These are phyloP conservation scores for Xanthia togata DNA, from an alignment of 2,888 invertebrate genomes.

Conservation along the genomic window DNA sequence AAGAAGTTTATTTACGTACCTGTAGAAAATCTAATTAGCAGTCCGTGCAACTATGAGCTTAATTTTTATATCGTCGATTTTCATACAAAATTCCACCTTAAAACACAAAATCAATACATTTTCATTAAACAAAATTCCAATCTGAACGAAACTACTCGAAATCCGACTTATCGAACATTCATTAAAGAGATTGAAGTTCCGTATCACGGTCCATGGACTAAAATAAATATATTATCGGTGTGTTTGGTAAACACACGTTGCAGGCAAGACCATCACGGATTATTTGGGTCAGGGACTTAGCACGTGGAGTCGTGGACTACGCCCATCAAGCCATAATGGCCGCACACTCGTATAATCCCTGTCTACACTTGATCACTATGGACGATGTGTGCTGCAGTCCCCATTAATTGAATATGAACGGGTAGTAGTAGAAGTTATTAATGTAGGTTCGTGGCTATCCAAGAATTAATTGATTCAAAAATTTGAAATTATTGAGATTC, in stretches of 20 bases:
- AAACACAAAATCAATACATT: constrained; percentile 23
- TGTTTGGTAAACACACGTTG: constrained; percentile 68
- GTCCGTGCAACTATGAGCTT: background rate
- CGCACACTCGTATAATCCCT: constrained; percentile 73
- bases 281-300: constrained; percentile 80
- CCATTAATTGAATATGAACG: constrained; percentile 70
- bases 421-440: constrained; percentile 62
- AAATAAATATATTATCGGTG: constrained; percentile 61
- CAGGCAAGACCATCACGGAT: constrained; percentile 67
- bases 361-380: constrained; percentile 73
- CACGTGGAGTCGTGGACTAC: constrained; percentile 74
- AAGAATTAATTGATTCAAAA: constrained; percentile 7
- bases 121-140: constrained; percentile 20
- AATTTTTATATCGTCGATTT: background rate
- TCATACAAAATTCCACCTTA: background rate
- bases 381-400: constrained; percentile 65
- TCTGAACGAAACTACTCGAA: constrained; percentile 19
- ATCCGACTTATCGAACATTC: constrained; percentile 33
- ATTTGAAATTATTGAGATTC: background rate
- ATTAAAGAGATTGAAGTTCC: constrained; percentile 54
- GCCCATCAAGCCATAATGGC: constrained; percentile 73
- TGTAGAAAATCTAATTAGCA: background rate
- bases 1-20: background rate
- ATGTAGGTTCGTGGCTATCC: background rate
- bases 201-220: constrained; percentile 49